Conservation (phyloP, 2,113 vertebrate genomes). For the Microtus montanus region DNA sequence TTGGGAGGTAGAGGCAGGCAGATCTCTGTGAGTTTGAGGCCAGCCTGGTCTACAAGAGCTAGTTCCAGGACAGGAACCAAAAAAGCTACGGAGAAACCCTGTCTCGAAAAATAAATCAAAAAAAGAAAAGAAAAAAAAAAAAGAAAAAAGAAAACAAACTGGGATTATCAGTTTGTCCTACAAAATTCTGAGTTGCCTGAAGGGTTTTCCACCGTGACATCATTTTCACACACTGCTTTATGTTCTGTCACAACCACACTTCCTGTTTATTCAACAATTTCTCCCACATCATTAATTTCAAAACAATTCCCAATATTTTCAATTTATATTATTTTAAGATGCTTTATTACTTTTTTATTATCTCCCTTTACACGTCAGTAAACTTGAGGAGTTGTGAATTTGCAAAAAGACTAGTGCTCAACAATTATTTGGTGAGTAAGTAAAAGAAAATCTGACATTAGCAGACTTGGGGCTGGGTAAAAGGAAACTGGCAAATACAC, state of each 20-base stretch:
- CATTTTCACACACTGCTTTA: background rate
- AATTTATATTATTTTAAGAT: slow-evolving; percentile 12
- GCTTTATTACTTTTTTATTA: background rate
- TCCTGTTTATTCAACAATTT: background rate
- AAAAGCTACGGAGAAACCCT: no score
- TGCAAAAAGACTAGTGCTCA: background rate
- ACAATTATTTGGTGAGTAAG: background rate
- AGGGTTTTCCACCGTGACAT: background rate
- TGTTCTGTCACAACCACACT: background rate
- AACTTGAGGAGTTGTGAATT: background rate
- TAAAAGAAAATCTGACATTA: background rate
- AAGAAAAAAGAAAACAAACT: background rate
- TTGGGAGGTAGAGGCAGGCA: no score
- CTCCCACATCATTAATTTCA: background rate
- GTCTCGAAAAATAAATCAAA: no score
- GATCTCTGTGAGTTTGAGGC: no score
- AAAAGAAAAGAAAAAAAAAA: no score
- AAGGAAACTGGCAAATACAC: background rate
- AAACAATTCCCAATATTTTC: background rate
- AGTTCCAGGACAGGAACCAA: no score
- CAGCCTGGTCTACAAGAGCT: no score
- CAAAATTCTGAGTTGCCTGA: background rate
- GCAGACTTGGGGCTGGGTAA: background rate
- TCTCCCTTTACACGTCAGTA: background rate
- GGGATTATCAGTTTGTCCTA: background rate